phyloP scores from a whole-genome alignment of 2,797 vertebrate species.

The Fundulus diaphanus region DNA sequence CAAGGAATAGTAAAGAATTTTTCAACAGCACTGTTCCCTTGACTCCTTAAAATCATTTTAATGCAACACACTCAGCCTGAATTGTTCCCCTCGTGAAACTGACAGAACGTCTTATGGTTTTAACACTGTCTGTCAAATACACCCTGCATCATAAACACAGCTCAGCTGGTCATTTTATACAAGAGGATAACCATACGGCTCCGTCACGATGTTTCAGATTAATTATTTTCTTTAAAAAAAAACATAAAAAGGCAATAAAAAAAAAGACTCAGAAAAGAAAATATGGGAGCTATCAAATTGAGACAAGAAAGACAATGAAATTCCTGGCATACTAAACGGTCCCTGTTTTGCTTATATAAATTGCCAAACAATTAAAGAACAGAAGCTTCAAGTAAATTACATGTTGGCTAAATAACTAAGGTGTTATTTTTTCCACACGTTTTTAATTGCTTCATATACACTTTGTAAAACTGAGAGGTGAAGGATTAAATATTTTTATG shows the following conservation, averaged over 20 bases:
- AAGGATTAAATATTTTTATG: neutral
- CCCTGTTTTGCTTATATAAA: neutral
- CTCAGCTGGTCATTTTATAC: conserved; percentile 17
- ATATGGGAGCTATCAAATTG: neutral
- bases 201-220: neutral
- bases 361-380: neutral
- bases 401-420: neutral
- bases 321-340: neutral
- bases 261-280: neutral
- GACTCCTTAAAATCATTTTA: neutral
- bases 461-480: too few species aligned
- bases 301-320: neutral
- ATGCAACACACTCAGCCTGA: neutral
- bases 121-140: conserved; percentile 13
- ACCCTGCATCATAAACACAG: neutral
- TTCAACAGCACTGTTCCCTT: conserved; percentile 4
- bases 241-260: neutral
- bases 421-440: neutral
- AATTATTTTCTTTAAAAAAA: neutral
- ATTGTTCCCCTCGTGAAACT: neutral
- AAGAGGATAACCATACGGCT: neutral
- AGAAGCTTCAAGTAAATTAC: neutral
- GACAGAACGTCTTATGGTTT: neutral
- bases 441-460: neutral
- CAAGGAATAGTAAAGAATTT: conserved; percentile 6